Base-by-base conservation (phyloP, 2,113 vertebrate genomes). In the Chionodraco myersi region DNA sequence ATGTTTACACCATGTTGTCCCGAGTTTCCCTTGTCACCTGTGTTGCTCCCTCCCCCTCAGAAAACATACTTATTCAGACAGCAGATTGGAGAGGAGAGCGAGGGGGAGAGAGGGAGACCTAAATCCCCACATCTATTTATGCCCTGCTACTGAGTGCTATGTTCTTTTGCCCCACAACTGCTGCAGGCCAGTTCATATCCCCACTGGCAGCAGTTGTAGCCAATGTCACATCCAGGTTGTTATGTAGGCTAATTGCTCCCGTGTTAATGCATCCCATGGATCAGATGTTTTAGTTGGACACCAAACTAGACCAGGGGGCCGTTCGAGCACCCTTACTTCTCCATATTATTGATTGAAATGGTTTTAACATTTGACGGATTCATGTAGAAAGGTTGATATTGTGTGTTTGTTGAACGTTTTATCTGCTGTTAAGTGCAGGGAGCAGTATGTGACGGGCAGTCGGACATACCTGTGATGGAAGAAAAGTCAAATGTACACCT, bases 91-190 rank as follows among this genome's bases (percentile, higher is more conserved):
- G 72, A 78, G 78, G 34, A 11, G 49, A 57, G 79, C 62, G 51
- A 76, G 72, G 51, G 49, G 56, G 60, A 26, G 67, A 64, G 87
- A 88, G 89, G 86, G 87, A 92, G 87, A 93, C 91, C 91, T 91
- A 92, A 92, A 91, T 94, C 89, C 87, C 65, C 53, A 86, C 86
- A 71, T 93, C 88, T 92, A 92, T 92, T 93, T 92, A 82, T 92
- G 91, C 84, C 65, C 89, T 81, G 71, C 75, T 77, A 71, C 61
- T 78, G 75, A 73, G 78, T 85, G 80, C 79, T 89, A 82, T 91
- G 85, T 83, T 86, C 81, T 89, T 81, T 84, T 88, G 86, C 79
- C 91, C 89, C 63, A 75, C 85, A 89, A 87, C 84, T 77, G 75
- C 88, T 74, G 47, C 83, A 23, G 86, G 77, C 65, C 72, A 80